Evolutionary conservation across 2,888 invertebrate species (phyloP).

Genomic region (Megaustenia siamemsis): DNA sequence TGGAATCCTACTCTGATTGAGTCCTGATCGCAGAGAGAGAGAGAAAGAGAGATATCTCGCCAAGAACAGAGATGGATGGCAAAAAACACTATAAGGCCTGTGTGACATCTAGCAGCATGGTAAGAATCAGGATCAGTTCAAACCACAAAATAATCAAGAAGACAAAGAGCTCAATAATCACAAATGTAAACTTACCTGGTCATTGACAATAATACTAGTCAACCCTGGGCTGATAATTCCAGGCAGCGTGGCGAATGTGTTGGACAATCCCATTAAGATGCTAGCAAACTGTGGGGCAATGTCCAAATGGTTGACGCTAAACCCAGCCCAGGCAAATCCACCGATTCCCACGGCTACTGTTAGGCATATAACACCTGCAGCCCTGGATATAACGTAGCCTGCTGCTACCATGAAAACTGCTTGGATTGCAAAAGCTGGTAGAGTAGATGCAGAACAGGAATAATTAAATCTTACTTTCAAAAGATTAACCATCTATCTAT

Average conservation of each 20-base stretch:
- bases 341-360: constrained; percentile 94
- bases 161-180: not conserved
- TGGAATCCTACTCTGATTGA: too few relatives aligned
- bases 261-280: constrained; percentile 93
- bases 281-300: constrained; percentile 94
- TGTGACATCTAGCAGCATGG: too few relatives aligned
- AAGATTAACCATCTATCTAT: too few relatives aligned
- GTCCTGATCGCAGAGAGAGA: too few relatives aligned
- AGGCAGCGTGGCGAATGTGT: constrained; percentile 93
- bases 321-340: constrained; percentile 93
- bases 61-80: too few relatives aligned
- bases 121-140: too few relatives aligned
- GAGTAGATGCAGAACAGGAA: not conserved
- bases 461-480: too few relatives aligned
- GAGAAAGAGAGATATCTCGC: too few relatives aligned
- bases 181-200: constrained; percentile 83
- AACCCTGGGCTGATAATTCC: constrained; percentile 93
- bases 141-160: not conserved
- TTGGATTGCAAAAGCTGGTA: constrained; percentile 86
- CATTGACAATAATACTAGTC: constrained; percentile 88
- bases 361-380: constrained; percentile 86
- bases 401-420: constrained; percentile 92
- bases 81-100: too few relatives aligned
- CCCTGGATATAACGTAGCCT: constrained; percentile 86
- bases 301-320: constrained; percentile 88